These are phyloP conservation scores for Dasysyrphus albostriatus DNA, from an alignment of 2,888 invertebrate genomes.

Conservation along the genomic window DNA sequence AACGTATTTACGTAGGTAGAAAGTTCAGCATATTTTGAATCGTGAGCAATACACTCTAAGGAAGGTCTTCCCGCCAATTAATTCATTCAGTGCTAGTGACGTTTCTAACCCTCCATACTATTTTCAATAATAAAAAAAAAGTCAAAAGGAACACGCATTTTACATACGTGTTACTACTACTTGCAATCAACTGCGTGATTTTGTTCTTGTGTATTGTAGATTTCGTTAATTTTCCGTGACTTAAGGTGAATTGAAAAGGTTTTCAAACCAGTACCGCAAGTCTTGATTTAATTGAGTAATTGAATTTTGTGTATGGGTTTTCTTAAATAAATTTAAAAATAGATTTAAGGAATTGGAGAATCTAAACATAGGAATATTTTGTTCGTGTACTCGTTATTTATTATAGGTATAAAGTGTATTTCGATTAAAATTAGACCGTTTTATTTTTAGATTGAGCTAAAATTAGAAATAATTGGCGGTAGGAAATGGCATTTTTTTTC, in stretches of 20 bases:
- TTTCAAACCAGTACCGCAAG: not conserved
- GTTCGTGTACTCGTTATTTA: too few relatives aligned
- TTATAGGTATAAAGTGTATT: not conserved
- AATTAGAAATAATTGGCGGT: slow-evolving; percentile 5
- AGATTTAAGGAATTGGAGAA: not conserved
- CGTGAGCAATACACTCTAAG: not conserved
- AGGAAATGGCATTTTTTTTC: not conserved
- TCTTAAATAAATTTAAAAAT: slow-evolving; percentile 23
- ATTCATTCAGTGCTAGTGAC: slow-evolving; percentile 7
- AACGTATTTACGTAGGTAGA: not conserved
- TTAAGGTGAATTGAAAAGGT: not conserved
- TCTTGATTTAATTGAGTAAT: slow-evolving; percentile 45
- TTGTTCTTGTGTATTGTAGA: not conserved
- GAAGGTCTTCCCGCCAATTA: slow-evolving; percentile 40
- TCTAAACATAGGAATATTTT: too few relatives aligned
- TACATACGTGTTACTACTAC: not conserved
- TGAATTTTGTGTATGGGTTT: slow-evolving; percentile 43
- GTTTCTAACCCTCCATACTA: not conserved
- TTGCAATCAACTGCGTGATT: not conserved
- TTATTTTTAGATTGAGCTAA: not conserved
- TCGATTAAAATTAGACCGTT: not conserved
- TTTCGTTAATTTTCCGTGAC: not conserved
- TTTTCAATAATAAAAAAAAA: not conserved
- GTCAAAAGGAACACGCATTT: not conserved
- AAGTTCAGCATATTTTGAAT: not conserved